phyloP scores from a whole-genome alignment of 2,888 invertebrate genomes.

The Lamproptera curius region DNA sequence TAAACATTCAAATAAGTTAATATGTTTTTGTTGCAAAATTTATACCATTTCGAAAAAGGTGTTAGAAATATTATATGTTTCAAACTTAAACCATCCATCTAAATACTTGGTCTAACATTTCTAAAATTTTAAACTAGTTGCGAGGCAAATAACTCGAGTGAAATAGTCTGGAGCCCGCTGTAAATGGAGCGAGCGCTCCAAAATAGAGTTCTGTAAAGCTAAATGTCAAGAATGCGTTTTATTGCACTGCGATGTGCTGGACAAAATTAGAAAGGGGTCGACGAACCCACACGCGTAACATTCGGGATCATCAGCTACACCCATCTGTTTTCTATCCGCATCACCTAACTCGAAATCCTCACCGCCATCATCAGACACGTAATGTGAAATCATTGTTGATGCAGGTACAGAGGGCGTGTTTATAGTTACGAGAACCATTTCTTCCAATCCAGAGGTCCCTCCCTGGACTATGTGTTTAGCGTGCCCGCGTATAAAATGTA shows the following conservation, averaged over 20 bases:
- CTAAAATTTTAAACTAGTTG: too few species aligned
- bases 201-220: slow-evolving; percentile 35
- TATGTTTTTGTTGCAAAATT: too few species aligned
- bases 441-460: slow-evolving; percentile 71
- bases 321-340: slow-evolving; percentile 19
- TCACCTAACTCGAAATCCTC: slow-evolving; percentile 24
- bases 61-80: too few species aligned
- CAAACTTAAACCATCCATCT: too few species aligned
- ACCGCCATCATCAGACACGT: slow-evolving; percentile 32
- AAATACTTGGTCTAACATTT: too few species aligned
- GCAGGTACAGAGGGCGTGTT: slow-evolving; percentile 76
- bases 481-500: slow-evolving; percentile 75
- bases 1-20: too few species aligned
- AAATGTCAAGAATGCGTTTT: slow-evolving; percentile 66
- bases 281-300: slow-evolving; percentile 61
- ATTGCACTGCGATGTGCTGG: slow-evolving; percentile 50
- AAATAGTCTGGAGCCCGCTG: slow-evolving; percentile 1
- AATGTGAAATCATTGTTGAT: slow-evolving; percentile 60
- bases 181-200: neutral
- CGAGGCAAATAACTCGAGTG: neutral
- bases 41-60: too few species aligned
- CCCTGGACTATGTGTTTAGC: slow-evolving; percentile 73
- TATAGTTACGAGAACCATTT: slow-evolving; percentile 77
- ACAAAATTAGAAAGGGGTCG: slow-evolving; percentile 63
- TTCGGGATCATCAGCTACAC: slow-evolving; percentile 29